Base-by-base conservation (phyloP, 2,888 invertebrate species). In the Lycocerus yunnanus region DNA sequence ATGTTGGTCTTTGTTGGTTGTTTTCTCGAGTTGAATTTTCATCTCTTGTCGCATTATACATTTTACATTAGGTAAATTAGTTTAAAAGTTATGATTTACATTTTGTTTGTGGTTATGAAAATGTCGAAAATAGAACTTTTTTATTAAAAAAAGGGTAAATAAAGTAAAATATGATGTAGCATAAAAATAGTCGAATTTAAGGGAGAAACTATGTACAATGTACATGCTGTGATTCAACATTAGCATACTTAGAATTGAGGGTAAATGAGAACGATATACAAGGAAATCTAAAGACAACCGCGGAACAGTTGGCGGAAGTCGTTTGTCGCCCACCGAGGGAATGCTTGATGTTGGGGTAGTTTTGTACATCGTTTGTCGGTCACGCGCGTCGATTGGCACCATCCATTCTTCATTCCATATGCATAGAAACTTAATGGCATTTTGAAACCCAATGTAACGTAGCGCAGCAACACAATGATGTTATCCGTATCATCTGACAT, bases 371-470 rank as follows among this genome's bases (percentile, higher is more conserved):
- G 68, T 24, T 72, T 58, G 59, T 69, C 75, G 72, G 75, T 76
- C 73, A 75, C 72, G 73, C 74, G 74, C 77, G 78, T 78, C 80
- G 78, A 81, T 80, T 80, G 79, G 80, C 77, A 80, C 73, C 78
- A 76, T 69, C 83, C 82, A 84, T 85, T 85, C 85, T 85, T 85
- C 85, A 86, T 86, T 87, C 84, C 84, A 84, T 86, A 87, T 87
- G 86, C 86, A 87, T 86, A 84, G 86, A 86, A 87, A 86, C 84
- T 85, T 86, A 86, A 86, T 86, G 84, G 84, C 84, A 85, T 86
- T 85, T 85, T 85, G 85, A 85, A 86, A 82, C 83, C 83, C 82
- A 83, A 84, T 84, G 84, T 84, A 85, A 85, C 84, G 84, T 84
- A 78, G 80, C 83, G 83, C 84, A 82, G 84, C 82, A 84, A 83